Percentiles rank a stretch among this genome's conserved stretches.
Conservation (phyloP, 2,888 invertebrate genomes). For the Stenchaetothrips biformis region DNA sequence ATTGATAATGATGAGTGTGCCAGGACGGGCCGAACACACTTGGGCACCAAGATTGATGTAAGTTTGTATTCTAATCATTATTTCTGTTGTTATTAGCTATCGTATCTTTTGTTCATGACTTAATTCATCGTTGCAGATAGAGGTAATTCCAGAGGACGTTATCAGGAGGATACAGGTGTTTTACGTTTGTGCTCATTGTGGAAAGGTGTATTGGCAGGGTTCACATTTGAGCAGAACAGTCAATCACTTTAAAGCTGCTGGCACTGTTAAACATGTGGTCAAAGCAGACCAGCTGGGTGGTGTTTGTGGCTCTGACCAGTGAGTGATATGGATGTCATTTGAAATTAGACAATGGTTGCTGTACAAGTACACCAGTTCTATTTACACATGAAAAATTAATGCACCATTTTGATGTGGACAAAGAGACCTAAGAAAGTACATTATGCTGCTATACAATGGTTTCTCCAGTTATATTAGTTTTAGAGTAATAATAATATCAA, state of each 20-base stretch:
- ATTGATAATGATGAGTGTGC: background rate
- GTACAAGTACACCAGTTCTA: slow-evolving; percentile 16
- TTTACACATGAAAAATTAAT: slow-evolving; percentile 22
- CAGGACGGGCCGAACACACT: background rate
- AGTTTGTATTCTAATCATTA: background rate
- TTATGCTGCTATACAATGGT: slow-evolving; percentile 1
- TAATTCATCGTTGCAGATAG: slow-evolving; percentile 45
- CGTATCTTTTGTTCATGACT: background rate
- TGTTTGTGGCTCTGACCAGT: no score
- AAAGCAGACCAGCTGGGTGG: no score
- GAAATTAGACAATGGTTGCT: background rate
- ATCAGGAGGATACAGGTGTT: slow-evolving; percentile 52
- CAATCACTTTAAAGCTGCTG: background rate
- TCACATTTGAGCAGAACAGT: slow-evolving; percentile 45
- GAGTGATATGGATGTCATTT: no score
- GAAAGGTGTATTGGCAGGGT: slow-evolving; percentile 70
- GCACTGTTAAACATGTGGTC: background rate
- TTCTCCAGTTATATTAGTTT: background rate
- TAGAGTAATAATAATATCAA: background rate
- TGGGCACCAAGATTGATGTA: background rate
- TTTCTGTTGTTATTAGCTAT: background rate
- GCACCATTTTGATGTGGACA: slow-evolving; percentile 18
- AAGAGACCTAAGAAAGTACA: slow-evolving; percentile 13
- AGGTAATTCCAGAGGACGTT: slow-evolving; percentile 49
- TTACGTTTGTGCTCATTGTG: slow-evolving; percentile 67